Percentiles rank a stretch among this genome's conserved stretches.
Conservation (phyloP, 2,113 vertebrate species). For the Pluvianellus socialis region DNA sequence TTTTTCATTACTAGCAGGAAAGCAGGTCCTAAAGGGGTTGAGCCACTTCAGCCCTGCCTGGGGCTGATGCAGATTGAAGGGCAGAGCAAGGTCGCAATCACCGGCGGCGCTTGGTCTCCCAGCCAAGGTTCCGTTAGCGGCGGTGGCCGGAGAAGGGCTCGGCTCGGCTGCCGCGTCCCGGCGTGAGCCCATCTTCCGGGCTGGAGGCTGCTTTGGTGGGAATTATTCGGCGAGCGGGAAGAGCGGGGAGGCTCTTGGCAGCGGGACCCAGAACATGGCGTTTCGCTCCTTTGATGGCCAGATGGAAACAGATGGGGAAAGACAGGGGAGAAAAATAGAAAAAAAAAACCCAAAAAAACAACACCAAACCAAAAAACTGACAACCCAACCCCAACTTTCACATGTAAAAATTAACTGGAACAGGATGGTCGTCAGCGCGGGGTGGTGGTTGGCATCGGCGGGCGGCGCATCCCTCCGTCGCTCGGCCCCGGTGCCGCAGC, state of each 20-base stretch:
- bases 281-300: neutral
- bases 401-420: neutral
- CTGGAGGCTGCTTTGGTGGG: neutral
- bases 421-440: accelerated
- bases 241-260: neutral
- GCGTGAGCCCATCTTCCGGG: neutral
- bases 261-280: neutral
- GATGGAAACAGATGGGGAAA: neutral
- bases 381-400: neutral
- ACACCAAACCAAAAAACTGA: no score
- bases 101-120: neutral
- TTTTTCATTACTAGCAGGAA: neutral
- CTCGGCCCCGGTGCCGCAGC: accelerated
- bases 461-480: neutral
- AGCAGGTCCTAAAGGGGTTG: neutral
- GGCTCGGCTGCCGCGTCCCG: neutral
- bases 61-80: neutral
- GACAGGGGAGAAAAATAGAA: neutral
- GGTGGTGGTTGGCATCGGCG: accelerated
- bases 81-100: neutral
- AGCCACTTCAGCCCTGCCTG: neutral
- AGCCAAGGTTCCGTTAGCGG: neutral
- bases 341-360: neutral
- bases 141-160: neutral
- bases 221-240: neutral